Conservation (phyloP, 2,113 vertebrate genomes). For the Embiotoca jacksoni region DNA sequence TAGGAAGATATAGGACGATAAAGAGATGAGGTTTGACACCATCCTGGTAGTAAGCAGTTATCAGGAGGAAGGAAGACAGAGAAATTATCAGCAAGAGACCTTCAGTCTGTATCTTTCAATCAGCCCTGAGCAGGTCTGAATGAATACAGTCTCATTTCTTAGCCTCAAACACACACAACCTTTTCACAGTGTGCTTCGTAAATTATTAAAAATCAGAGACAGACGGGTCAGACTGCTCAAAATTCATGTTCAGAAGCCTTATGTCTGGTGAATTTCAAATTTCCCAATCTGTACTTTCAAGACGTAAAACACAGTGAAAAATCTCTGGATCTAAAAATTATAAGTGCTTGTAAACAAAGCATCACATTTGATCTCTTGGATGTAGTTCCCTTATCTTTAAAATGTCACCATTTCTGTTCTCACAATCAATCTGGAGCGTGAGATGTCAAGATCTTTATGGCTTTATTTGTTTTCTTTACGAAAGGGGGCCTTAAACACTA, state of each 20-base stretch:
- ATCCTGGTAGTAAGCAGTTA: conserved; percentile 15
- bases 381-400: conserved; percentile 8
- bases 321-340: neutral
- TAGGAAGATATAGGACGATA: neutral
- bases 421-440: conserved; percentile 33
- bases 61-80: conserved; percentile 22
- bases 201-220: conserved; percentile 4
- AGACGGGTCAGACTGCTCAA: neutral
- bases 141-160: conserved; percentile 1
- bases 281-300: neutral
- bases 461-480: conserved; percentile 71
- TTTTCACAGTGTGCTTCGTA: neutral
- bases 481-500: conserved; percentile 45
- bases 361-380: conserved; percentile 16
- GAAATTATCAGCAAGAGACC: conserved; percentile 28
- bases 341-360: conserved; percentile 11
- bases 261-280: conserved; percentile 9
- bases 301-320: conserved; percentile 7
- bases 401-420: conserved; percentile 34
- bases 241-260: neutral
- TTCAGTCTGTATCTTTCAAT: conserved; percentile 8
- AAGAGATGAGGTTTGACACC: conserved; percentile 7
- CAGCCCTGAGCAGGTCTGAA: neutral
- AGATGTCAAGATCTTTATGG: conserved; percentile 36
- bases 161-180: too few species aligned